A percentile compares a stretch with the other conserved stretches of the same genome.
phyloP scores from a whole-genome alignment of 2,888 invertebrate species.

The Lasioglossum figueresi region DNA sequence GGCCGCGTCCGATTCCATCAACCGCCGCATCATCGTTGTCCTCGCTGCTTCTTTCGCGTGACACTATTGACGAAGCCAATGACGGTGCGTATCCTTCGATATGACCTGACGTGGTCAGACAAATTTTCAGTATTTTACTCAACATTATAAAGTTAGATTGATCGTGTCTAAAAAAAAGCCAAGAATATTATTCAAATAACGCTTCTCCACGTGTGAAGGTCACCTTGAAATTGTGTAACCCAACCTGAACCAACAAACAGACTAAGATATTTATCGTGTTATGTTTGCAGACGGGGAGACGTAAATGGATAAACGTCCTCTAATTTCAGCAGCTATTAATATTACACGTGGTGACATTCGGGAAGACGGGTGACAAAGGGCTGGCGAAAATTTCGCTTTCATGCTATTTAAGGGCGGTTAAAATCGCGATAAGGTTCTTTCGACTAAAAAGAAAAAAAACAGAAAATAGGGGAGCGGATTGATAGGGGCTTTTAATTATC shows the following conservation, averaged over 20 bases:
- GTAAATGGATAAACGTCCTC: not conserved
- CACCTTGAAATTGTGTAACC: not conserved
- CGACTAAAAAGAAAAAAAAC: not conserved
- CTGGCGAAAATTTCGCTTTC: not conserved
- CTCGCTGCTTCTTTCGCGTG: slow-evolving; percentile 10
- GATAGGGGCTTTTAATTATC: slow-evolving; percentile 79
- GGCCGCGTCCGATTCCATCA: slow-evolving; percentile 29
- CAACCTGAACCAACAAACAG: not conserved
- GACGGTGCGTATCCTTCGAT: not conserved
- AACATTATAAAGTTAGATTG: not conserved
- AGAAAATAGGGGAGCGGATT: slow-evolving; percentile 1
- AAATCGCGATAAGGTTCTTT: slow-evolving; percentile 3
- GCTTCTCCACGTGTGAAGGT: not conserved
- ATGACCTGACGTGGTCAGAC: not conserved
- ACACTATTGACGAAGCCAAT: not conserved
- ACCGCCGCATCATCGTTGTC: not conserved
- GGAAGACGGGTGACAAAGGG: not conserved
- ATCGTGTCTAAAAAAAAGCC: not conserved
- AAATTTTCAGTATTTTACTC: not conserved
- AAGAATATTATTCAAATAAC: not conserved
- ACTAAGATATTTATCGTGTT: not conserved
- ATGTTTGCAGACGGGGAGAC: not conserved
- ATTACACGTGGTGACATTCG: not conserved
- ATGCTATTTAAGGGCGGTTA: not conserved
- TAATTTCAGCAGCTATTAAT: not conserved